phyloP scores from a whole-genome alignment of 2,888 invertebrate species.

The Campoletis raptor region DNA sequence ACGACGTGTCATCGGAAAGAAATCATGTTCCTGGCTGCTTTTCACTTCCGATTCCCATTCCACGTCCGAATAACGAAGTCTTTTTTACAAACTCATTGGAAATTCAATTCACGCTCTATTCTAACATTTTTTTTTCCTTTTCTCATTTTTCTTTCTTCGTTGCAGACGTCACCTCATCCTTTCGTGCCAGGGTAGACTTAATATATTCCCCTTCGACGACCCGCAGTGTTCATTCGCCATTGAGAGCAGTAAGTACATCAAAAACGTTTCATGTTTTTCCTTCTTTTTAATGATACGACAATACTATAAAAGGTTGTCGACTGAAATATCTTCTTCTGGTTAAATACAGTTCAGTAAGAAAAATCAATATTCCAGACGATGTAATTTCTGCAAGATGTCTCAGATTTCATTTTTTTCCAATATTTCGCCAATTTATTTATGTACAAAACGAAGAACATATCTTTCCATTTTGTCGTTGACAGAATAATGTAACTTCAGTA shows the following conservation, averaged over 20 bases:
- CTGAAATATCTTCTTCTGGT: background rate
- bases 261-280: conserved; percentile 12
- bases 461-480: background rate
- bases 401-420: background rate
- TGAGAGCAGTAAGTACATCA: conserved; percentile 95
- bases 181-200: conserved; percentile 96
- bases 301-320: background rate
- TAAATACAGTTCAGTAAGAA: background rate
- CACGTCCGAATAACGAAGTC: conserved; percentile 14
- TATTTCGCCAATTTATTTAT: background rate
- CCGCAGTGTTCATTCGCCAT: conserved; percentile 97
- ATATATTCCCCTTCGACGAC: conserved; percentile 98
- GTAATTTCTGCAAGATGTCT: background rate
- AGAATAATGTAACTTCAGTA: background rate
- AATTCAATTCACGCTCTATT: conserved; percentile 47
- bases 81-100: conserved; percentile 9
- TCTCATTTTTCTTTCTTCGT: conserved; percentile 71
- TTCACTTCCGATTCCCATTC: background rate
- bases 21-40: conserved; percentile 26
- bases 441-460: background rate
- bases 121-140: conserved; percentile 20
- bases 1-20: conserved; percentile 36
- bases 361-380: background rate
- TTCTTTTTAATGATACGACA: background rate
- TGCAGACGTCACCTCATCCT: conserved; percentile 94